Percentiles rank a stretch among this genome's conserved stretches.
Conservation (phyloP, 2,888 invertebrate species). For the Omphaloscelis lunosa region DNA sequence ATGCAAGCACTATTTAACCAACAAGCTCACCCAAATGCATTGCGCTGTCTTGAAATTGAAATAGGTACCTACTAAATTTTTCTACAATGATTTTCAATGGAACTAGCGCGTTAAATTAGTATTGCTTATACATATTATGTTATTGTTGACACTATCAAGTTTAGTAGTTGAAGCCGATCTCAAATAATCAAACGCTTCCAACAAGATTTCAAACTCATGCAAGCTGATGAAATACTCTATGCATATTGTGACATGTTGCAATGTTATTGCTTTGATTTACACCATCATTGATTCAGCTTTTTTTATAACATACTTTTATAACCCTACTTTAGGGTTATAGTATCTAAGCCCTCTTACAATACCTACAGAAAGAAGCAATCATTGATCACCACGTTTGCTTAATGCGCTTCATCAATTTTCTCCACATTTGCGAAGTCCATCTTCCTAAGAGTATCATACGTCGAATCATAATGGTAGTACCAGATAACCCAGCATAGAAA, state of each 20-base stretch:
- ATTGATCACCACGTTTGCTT: too few species aligned
- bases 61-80: neutral
- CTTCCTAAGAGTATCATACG: neutral
- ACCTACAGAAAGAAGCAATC: neutral
- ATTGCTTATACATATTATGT: neutral
- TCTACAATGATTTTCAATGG: neutral
- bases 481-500: conserved; percentile 52
- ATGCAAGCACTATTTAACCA: too few species aligned
- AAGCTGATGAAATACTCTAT: neutral
- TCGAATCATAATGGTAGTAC: conserved; percentile 29
- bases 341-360: neutral
- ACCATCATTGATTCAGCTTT: neutral
- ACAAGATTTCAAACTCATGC: neutral
- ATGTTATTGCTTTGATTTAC: neutral
- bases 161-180: neutral
- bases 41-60: neutral
- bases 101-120: neutral
- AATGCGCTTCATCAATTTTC: neutral
- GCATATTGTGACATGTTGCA: neutral
- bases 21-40: neutral
- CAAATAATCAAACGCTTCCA: neutral
- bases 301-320: neutral
- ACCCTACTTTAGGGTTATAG: too few species aligned
- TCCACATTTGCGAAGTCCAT: neutral
- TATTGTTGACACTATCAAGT: neutral